Conservation (phyloP, 2,797 vertebrate species). For the Atherinosoma microstoma region DNA sequence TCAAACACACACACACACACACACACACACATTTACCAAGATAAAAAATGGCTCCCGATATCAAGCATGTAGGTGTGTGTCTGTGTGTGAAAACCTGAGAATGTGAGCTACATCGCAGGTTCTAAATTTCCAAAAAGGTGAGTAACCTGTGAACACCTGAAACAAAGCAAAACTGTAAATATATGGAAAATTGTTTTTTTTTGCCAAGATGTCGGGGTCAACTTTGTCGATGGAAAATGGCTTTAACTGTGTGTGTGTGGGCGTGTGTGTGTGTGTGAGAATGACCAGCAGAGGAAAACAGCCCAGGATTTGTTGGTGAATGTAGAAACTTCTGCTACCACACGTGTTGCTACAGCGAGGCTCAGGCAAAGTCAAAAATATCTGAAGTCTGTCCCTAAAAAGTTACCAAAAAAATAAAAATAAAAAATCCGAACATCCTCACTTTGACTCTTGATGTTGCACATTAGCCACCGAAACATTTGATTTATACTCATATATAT, state of each 20-base stretch:
- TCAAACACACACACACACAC: slow-evolving; percentile 32
- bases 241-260: slow-evolving; percentile 19
- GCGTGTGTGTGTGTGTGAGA: background rate
- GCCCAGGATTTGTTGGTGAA: slow-evolving; percentile 37
- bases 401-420: slow-evolving; percentile 7
- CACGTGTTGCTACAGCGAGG: slow-evolving; percentile 58
- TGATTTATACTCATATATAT: slow-evolving; percentile 76
- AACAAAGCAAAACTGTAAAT: slow-evolving; percentile 20
- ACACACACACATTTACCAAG: slow-evolving; percentile 21
- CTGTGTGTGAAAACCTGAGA: slow-evolving; percentile 51
- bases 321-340: slow-evolving; percentile 49
- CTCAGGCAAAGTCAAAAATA: slow-evolving; percentile 56
- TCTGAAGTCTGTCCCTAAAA: slow-evolving; percentile 53
- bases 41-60: slow-evolving; percentile 31
- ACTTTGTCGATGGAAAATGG: slow-evolving; percentile 17
- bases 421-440: slow-evolving; percentile 25
- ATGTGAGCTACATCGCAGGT: slow-evolving; percentile 45
- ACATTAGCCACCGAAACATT: slow-evolving; percentile 72
- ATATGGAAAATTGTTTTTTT: slow-evolving; percentile 16
- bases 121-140: slow-evolving; percentile 15
- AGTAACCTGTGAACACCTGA: slow-evolving; percentile 28
- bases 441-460: slow-evolving; percentile 55
- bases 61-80: slow-evolving; percentile 12
- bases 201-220: background rate
- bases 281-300: slow-evolving; percentile 19